These are phyloP conservation scores for Chlorospingus flavigularis DNA, from an alignment of 2,797 vertebrate genomes.

Conservation along the genomic window DNA sequence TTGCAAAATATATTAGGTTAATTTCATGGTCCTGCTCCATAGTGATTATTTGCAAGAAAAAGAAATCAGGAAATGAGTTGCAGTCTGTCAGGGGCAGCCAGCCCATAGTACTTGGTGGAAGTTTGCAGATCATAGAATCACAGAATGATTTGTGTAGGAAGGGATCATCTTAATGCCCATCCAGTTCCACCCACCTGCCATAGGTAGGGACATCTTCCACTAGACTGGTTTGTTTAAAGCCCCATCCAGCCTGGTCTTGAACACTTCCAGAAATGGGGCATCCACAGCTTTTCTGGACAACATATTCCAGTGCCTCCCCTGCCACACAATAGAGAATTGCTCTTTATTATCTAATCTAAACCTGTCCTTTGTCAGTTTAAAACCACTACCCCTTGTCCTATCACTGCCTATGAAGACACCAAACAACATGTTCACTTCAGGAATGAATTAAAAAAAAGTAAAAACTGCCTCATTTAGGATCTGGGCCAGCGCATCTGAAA, in stretches of 20 bases:
- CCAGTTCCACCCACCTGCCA: rapidly evolving
- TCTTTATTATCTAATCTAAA: background rate
- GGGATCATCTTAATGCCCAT: background rate
- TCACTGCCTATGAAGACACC: background rate
- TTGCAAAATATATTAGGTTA: background rate
- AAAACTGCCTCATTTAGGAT: background rate
- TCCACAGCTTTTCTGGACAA: background rate
- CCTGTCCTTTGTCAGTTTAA: background rate
- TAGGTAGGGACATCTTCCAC: background rate
- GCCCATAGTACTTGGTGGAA: background rate
- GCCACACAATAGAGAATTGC: background rate
- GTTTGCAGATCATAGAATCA: background rate
- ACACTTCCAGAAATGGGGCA: background rate
- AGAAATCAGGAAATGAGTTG: background rate
- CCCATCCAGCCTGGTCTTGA: background rate
- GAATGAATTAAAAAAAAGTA: background rate
- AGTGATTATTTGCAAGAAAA: background rate
- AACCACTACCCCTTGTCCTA: background rate
- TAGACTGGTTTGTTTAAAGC: background rate
- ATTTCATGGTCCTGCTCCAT: background rate
- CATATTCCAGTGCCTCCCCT: background rate
- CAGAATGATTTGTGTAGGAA: background rate
- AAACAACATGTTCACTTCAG: background rate
- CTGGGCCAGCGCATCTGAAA: background rate
- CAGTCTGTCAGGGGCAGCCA: background rate